These are phyloP conservation scores for Neodiprion pinetum DNA, from an alignment of 1,140 invertebrate genomes.

Conservation along the genomic window DNA sequence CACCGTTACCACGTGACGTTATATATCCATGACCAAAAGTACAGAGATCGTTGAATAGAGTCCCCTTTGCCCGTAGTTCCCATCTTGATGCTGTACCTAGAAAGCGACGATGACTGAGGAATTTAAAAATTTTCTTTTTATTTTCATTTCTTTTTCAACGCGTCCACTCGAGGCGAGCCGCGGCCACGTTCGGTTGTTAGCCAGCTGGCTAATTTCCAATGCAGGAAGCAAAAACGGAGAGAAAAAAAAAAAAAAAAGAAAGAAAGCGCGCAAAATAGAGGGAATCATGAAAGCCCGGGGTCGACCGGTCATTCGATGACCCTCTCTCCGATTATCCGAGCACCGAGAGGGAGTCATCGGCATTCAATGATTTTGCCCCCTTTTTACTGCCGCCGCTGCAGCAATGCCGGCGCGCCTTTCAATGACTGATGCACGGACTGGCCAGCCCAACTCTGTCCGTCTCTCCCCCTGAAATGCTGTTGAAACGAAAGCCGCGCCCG, in stretches of 20 bases:
- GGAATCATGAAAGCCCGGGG: slow-evolving; percentile 2
- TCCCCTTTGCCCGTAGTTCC: too few relatives aligned
- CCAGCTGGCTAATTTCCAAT: slow-evolving; percentile 5
- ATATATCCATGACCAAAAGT: too few relatives aligned
- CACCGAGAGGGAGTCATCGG: not conserved
- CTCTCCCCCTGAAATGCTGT: slow-evolving; percentile 18
- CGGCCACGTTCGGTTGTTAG: not conserved
- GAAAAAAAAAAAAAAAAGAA: too few relatives aligned
- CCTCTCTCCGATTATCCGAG: not conserved
- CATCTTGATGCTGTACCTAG: too few relatives aligned
- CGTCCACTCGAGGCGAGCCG: too few relatives aligned
- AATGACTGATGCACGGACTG: slow-evolving; percentile 33
- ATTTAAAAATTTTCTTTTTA: too few relatives aligned
- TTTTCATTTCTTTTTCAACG: too few relatives aligned
- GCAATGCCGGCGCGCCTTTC: slow-evolving; percentile 30
- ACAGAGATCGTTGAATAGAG: too few relatives aligned
- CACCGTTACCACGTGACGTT: too few relatives aligned
- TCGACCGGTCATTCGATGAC: not conserved
- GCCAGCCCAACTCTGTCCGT: slow-evolving; percentile 11
- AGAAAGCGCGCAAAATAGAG: not conserved
- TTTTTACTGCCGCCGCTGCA: slow-evolving; percentile 5
- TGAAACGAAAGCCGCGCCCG: slow-evolving; percentile 19
- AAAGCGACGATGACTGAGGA: too few relatives aligned
- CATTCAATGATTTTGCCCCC: slow-evolving; percentile 7
- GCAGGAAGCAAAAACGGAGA: too few relatives aligned